Evolutionary conservation across 1,140 invertebrate species (phyloP), one percentile per base, ranked within the genome.

Genomic region (Papilio machaon): DNA sequence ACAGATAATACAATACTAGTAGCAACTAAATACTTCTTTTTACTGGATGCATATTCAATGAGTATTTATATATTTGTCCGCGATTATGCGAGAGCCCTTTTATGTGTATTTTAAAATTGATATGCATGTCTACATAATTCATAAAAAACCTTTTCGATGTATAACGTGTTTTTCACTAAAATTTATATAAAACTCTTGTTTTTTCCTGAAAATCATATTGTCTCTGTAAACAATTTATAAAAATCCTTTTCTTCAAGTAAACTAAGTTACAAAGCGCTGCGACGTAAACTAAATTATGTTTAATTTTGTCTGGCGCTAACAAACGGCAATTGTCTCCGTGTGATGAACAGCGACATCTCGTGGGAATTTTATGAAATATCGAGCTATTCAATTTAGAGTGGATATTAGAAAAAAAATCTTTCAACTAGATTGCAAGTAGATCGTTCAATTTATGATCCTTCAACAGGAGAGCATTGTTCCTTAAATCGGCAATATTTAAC

Each of bases 181-280:
- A 64, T 64, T 23, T 35, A 67, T 67, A 15, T 23, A 30, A 67
- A 13, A 9, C 23, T 35, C 11, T 67, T 23, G 52, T 60, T 60
- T 60, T 13, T 67, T 67, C 13, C 23, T 35, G 64, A 35, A 67
- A 38, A 35, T 67, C 11, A 35, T 67, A 67, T 35, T 67, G 13
- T 30, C 64, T 30, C 15, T 11, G 23, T 67, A 35, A 67, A 11
- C 7, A 35, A 13, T 67, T 67, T 64, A 13, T 35, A 35, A 30
- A 67, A 67, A 67, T 35, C 64, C 64, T 35, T 67, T 67, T 35
- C 64, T 67, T 15, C 23, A 30, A 67, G 23, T 67, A 67, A 67
- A 67, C 64, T 67, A 35, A 67, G 64, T 67, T 67, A 67, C 23
- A 67, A 67, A 23, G 23, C 64, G 64, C 64, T 67, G 23, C 64